Evolutionary conservation across 2,888 invertebrate species (phyloP).

Genomic region (Mayetiola destructor): DNA sequence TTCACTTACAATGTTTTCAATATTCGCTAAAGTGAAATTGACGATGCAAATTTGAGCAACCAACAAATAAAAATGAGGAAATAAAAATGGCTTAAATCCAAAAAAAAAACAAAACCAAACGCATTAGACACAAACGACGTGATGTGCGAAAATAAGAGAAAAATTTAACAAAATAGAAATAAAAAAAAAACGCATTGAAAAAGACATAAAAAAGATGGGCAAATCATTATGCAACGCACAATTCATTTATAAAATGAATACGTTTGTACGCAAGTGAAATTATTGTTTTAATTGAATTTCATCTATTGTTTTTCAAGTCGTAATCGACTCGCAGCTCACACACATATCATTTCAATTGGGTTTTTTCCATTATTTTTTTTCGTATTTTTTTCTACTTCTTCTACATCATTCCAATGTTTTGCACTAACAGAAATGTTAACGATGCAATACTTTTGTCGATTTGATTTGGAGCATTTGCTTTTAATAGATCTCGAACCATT

Average conservation of each 20-base stretch:
- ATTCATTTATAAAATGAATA: background rate
- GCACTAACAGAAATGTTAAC: background rate
- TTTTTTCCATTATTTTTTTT: background rate
- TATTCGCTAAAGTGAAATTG: background rate
- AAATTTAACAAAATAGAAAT: background rate
- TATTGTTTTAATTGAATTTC: background rate
- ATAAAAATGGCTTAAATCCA: background rate
- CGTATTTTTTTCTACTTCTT: background rate
- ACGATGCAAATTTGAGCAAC: background rate
- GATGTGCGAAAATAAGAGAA: background rate
- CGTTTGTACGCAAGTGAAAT: constrained; percentile 1
- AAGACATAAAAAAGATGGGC: background rate
- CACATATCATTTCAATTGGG: background rate
- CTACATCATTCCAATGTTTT: background rate
- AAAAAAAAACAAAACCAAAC: background rate
- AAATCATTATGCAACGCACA: background rate
- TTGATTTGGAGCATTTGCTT: background rate
- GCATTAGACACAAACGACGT: background rate
- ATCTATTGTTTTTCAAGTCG: background rate
- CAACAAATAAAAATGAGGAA: background rate
- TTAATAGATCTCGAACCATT: background rate
- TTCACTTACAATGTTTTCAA: too few species aligned
- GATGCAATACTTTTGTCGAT: background rate
- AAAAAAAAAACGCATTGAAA: background rate
- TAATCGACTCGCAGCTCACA: background rate